A percentile compares a stretch with the other conserved stretches of the same genome.
Conservation (phyloP, 92 coral and sea anemone genomes). For the Porites lobata region DNA sequence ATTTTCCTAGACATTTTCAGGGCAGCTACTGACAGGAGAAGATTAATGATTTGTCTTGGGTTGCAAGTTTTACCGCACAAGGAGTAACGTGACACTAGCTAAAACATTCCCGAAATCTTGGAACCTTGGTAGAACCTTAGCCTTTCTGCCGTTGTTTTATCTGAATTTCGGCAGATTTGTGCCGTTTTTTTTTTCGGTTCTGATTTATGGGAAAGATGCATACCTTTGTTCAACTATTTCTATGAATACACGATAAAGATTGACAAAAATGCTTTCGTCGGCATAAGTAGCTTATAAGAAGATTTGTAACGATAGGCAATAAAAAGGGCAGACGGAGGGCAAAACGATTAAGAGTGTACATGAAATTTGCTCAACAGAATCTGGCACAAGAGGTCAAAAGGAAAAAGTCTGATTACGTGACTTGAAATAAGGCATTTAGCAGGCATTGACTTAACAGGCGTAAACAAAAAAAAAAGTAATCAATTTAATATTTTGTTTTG, state of each 20-base stretch:
- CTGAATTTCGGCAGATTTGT: not conserved
- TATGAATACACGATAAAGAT: not conserved
- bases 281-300: not conserved
- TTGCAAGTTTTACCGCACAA: not conserved
- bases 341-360: not conserved
- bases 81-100: not conserved
- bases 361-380: not conserved
- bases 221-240: not conserved
- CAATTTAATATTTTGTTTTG: not conserved
- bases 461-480: not conserved
- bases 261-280: not conserved
- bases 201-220: not conserved
- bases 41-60: slow-evolving; percentile 9
- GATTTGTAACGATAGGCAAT: not conserved
- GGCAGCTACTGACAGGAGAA: slow-evolving; percentile 14
- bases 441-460: not conserved
- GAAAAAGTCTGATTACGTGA: not conserved
- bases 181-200: not conserved
- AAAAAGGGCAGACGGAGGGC: slow-evolving; percentile 11
- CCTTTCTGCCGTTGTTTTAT: not conserved
- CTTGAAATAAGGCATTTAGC: not conserved
- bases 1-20: too few species aligned
- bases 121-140: not conserved
- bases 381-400: not conserved
- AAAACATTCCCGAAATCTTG: slow-evolving; percentile 7